Evolutionary conservation across 2,113 vertebrate genomes (phyloP), one percentile per base, ranked within the genome.

Genomic region (Pantherophis guttatus): DNA sequence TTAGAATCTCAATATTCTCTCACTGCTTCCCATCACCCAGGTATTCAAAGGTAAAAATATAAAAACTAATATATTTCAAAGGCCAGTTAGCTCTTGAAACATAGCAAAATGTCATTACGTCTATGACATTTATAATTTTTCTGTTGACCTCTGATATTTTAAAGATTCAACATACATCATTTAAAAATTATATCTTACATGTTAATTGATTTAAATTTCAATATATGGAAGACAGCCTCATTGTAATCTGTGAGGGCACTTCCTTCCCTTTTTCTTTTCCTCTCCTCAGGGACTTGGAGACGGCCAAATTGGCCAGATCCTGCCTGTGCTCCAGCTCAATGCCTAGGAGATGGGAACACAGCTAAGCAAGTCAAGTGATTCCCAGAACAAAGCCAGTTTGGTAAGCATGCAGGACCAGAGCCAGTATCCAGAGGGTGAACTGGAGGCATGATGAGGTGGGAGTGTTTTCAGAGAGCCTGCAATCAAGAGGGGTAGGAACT

Each of bases 151-250:
- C 33, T 55, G 55, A 86, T 44, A 29, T 58, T 48, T 58, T 23
- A 52, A 59, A 29, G 29, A 87, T 29, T 52, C 26, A 59, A 23
- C 12, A 48, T 29, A 88, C 8, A 59, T 87, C n/a, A 3, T 48
- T 93, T 94, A 93, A 92, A 70, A 24, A 94, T 1, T 0, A 75
- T 91, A 86, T 89, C 3, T 44, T n/a, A 48, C 24, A 92, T 92
- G 70, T 0, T 44, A 5, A 92, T 48, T 44, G 24, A 10, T 90
- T 94, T 53, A 48, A n/a, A n/a, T 70, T 70, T 70, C 65, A 70
- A 70, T 15, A 70, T n/a, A 29, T 70, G 29, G 65, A 70, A 70
- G 29, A n/a, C 11, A 70, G 29, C 29, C 65, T 33, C 65, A n/a
- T 15, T n/a, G 65, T 15, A 5, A n/a, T 70, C 65, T 70, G 12